A percentile compares a stretch with the other conserved stretches of the same genome.
These are phyloP conservation scores for Andricus quercusramuli DNA, from an alignment of 2,888 invertebrate genomes.

Conservation along the genomic window DNA sequence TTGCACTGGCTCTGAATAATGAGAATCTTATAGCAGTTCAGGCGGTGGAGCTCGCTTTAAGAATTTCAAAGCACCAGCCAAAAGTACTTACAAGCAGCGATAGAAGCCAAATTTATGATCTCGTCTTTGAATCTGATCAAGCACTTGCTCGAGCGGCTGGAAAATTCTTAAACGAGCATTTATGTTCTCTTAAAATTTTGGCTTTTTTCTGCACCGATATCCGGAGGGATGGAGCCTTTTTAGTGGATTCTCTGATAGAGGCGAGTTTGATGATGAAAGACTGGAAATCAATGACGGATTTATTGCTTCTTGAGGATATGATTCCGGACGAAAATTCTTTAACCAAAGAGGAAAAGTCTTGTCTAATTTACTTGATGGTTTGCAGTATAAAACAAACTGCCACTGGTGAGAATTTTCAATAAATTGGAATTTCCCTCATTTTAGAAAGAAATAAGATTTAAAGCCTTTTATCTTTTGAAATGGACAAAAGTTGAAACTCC, in stretches of 20 bases:
- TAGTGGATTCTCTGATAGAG: slow-evolving; percentile 98
- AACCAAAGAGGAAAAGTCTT: slow-evolving; percentile 97
- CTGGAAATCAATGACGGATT: slow-evolving; percentile 99
- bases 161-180: slow-evolving; percentile 97
- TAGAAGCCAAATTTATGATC: slow-evolving; percentile 99
- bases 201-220: background rate
- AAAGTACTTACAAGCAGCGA: slow-evolving; percentile 98
- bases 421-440: background rate
- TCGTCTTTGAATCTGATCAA: slow-evolving; percentile 98
- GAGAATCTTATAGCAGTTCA: slow-evolving; percentile 99
- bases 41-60: slow-evolving; percentile 96
- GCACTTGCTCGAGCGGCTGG: slow-evolving; percentile 98
- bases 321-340: slow-evolving; percentile 95
- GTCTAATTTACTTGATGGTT: slow-evolving; percentile 98
- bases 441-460: background rate
- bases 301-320: slow-evolving; percentile 91
- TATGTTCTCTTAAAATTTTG: slow-evolving; percentile 87
- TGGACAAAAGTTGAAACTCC: background rate
- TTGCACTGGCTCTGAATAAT: slow-evolving; percentile 99
- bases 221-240: slow-evolving; percentile 93
- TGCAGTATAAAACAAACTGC: slow-evolving; percentile 98
- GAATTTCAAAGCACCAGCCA: slow-evolving; percentile 95
- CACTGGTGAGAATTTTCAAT: slow-evolving; percentile 80
- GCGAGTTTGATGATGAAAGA: slow-evolving; percentile 99
- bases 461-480: background rate